phyloP scores from a whole-genome alignment of 2,113 vertebrate genomes.

The Meles meles region DNA sequence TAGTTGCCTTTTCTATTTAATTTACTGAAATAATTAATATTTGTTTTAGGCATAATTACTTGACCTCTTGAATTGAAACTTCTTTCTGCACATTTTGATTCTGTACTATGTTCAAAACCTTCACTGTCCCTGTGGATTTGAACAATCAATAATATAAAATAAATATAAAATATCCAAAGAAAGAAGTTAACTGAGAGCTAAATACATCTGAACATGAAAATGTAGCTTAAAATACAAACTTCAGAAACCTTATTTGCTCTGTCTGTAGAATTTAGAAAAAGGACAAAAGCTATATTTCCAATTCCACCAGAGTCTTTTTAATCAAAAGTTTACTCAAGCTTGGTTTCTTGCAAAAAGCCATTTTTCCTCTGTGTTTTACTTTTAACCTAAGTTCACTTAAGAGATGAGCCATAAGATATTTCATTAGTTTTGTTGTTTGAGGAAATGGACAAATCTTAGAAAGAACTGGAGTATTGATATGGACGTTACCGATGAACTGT shows the following conservation, averaged over 20 bases:
- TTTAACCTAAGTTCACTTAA: neutral
- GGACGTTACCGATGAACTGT: neutral
- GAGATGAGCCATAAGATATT: neutral
- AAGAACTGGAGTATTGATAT: neutral
- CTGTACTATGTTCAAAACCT: neutral
- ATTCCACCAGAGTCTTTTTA: neutral
- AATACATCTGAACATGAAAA: neutral
- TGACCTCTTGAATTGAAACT: neutral
- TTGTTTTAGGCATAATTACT: constrained; percentile 8
- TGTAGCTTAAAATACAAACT: neutral
- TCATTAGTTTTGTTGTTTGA: neutral
- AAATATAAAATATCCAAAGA: neutral
- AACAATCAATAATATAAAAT: constrained; percentile 23
- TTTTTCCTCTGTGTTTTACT: neutral
- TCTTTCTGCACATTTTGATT: neutral
- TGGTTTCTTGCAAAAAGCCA: neutral
- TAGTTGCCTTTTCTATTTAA: neutral
- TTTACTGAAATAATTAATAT: neutral
- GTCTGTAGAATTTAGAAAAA: neutral
- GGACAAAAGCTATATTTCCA: neutral
- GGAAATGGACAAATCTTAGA: neutral
- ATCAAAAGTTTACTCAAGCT: neutral
- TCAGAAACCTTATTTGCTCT: neutral
- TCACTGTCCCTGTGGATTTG: neutral
- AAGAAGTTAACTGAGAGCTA: neutral